A percentile compares a stretch with the other conserved stretches of the same genome.
These are phyloP conservation scores for Galagoides demidoff DNA, from an alignment of 2,797 vertebrate genomes.

Conservation along the genomic window DNA sequence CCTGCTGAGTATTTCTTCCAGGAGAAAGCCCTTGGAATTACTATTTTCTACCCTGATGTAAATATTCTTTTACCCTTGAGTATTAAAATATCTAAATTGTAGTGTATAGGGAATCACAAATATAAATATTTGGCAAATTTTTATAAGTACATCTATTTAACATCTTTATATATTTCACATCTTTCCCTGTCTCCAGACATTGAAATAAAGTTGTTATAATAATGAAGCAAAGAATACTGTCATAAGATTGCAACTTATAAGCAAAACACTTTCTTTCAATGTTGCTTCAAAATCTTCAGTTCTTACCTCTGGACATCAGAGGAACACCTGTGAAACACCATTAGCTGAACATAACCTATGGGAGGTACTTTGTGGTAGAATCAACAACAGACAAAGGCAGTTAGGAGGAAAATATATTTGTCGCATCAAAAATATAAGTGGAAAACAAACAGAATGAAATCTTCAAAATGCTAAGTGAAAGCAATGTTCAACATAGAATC, in stretches of 20 bases:
- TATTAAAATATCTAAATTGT: neutral
- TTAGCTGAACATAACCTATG: neutral
- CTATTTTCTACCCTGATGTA: neutral
- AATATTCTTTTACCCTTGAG: neutral
- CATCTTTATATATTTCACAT: neutral
- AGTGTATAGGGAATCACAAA: neutral
- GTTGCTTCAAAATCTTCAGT: neutral
- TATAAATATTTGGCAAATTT: neutral
- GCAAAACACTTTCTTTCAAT: neutral
- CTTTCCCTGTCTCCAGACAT: neutral
- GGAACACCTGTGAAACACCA: neutral
- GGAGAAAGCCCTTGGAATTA: neutral
- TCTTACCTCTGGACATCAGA: neutral
- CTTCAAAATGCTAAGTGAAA: neutral
- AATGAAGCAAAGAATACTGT: neutral
- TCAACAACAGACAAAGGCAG: neutral
- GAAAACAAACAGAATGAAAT: neutral
- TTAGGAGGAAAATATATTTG: neutral
- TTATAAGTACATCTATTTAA: neutral
- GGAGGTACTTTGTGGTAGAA: neutral
- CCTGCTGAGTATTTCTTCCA: neutral
- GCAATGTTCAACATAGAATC: neutral
- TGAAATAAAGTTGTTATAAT: neutral
- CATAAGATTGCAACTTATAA: neutral
- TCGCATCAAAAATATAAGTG: no score